Evolutionary conservation across 2,113 vertebrate genomes (phyloP), one percentile per base, ranked within the genome.

Genomic region (Vidua macroura): DNA sequence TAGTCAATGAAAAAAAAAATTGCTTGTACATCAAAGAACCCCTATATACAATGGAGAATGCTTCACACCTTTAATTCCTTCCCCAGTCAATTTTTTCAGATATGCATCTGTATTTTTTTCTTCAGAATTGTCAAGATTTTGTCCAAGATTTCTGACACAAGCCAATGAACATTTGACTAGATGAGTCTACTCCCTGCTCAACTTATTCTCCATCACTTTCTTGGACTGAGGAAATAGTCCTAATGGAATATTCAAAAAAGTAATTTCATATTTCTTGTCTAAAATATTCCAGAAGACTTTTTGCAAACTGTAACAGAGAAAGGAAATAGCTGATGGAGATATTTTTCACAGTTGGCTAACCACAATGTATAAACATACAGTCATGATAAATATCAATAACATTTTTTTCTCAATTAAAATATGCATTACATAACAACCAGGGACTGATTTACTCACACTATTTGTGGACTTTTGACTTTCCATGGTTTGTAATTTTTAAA

Each of bases 261-360:
- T 19, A 78, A 58, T 87, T 89, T 93, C 70, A 79, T 89, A 79
- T 95, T 95, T 96, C 94, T 82, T 72, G 74, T 66, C 77, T 96
- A 96, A 96, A 95, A 91, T 93, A 95, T 93, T 95, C 94, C 93
- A 96, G 83, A 93, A 92, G 58, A 80, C 58, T 82, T 97, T 87
- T 85, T 91, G 76, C 66, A 92, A 92, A 91, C 62, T 30, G 18
- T 87, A 70, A 72, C 86, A 93, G 74, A 85, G 86, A 95, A 92
- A 87, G 92, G 91, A 95, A 97, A 95, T 97, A 96, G 77, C 81
- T 91, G 84, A 91, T 85, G 86, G 53, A 93, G 81, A 85, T 91
- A 85, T 75, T 95, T 95, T 95, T 95, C 67, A 82, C 92, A 92
- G 91, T 79, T 95, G 93, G 49, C 58, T 92, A 95, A 73, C 77